Base-by-base conservation (phyloP, 2,113 vertebrate species). In the Hystrix cristata region DNA sequence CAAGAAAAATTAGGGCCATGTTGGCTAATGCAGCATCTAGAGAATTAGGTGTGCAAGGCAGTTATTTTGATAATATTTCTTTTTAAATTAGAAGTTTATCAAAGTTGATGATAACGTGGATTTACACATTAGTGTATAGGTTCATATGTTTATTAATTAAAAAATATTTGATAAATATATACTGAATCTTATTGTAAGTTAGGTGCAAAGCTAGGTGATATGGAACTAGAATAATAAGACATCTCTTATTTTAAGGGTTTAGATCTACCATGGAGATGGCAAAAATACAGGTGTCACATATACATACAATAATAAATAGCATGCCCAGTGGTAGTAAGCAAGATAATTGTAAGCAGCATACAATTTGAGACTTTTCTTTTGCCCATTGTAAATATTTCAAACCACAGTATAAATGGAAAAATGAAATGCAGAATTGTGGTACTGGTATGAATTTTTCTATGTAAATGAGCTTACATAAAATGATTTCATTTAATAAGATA, bases 341-440 rank as follows among this genome's bases (percentile, higher is more conserved):
- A 82, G 23, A 53, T 87, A 53, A 78, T 64, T 64, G 53, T 48
- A 86, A 11, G 74, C 27, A 65, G 18, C 38, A 65, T 7, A 46
- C 2, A 72, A 8, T 31, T 88, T 91, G 12, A 72, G 93, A 85
- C 21, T 88, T n/a, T 81, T 2, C 25, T 89, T 85, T 78, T 8
- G 8, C 51, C 55, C 43, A 76, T 25, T 95, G 6, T 64, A 92
- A 82, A 53, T 69, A 78, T 90, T 64, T 71, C 43, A 96, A 94
- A 94, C 29, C 18, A 60, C 14, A 12, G 38, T 53, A 43, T n/a
- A 62, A 79, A 72, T 91, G 16, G 1, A 62, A 67, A 34, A 34
- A 64, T 82, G 0, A 60, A 81, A 59, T 11, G 4, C 15, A 89
- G 3, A 55, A 34, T 55, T n/a, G 74, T 74, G 9, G 1, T 46